Base-by-base conservation (phyloP, 2,797 vertebrate genomes). In the Periparus ater region DNA sequence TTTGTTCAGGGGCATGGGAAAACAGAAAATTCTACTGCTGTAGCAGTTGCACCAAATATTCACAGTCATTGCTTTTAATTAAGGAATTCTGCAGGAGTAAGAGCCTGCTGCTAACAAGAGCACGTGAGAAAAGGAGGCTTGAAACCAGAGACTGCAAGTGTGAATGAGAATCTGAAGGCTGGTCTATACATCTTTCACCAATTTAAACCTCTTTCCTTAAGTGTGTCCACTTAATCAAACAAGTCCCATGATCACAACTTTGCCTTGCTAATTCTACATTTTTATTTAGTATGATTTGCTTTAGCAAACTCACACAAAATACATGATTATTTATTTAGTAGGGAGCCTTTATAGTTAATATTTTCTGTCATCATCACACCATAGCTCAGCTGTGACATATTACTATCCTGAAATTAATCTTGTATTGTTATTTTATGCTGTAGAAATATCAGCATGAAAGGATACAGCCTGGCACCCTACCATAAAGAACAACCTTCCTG, bases 81-180 rank as follows among this genome's bases (percentile, higher is more conserved):
- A 67, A 76, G 58, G 66, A 58, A 32, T 15, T 15, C 58, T 75
- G 44, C 61, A 48, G 66, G 73, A 83, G 58, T 27, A 67, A 65
- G 71, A 91, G 50, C 30, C 34, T 1, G 0, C 11, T 0, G 0
- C 18, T 84, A 68, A 58, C 32, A 32, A 29, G 45, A 40, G 36
- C 40, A 67, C 19, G 23, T 17, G 17, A 67, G 53, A 40, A 60
- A 74, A 74, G 27, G 42, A 77, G 54, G 18, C 57, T 48, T 70
- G 55, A 66, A 92, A 73, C 9, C 40, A 48, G 48, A 70, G 32
- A 9, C 51, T 61, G 38, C 17, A 38, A 57, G 36, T 55, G 45
- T 68, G 34, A 78, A 40, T 48, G 60, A 65, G 85, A 76, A 79
- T 54, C 61, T 54, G 42, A 78, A 77, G 42, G 25, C 9, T 70